These are phyloP conservation scores for Hoplodrina ambigua DNA, from an alignment of 2,888 invertebrate species.

Conservation along the genomic window DNA sequence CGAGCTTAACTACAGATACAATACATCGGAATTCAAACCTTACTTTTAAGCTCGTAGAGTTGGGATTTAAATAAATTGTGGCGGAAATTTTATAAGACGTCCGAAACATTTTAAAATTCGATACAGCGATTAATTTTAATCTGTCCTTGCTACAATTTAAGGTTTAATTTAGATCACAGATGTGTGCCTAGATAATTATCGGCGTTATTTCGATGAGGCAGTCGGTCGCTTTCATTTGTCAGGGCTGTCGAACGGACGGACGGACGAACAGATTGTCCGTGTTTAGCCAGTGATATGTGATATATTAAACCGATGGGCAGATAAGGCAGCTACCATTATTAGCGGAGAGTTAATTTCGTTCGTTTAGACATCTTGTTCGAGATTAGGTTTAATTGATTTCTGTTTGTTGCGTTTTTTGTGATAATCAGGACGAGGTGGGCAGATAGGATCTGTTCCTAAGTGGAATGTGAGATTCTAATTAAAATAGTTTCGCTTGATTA, in stretches of 20 bases:
- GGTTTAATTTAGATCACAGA: slow-evolving; percentile 65
- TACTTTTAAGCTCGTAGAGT: background rate
- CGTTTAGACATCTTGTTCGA: slow-evolving; percentile 67
- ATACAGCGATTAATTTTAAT: slow-evolving; percentile 65
- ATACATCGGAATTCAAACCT: slow-evolving; percentile 32
- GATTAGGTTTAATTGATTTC: slow-evolving; percentile 66
- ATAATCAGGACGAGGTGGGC: slow-evolving; percentile 49
- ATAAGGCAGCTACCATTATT: slow-evolving; percentile 71
- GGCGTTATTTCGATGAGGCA: slow-evolving; percentile 68
- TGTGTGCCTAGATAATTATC: slow-evolving; percentile 75
- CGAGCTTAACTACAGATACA: slow-evolving; percentile 42
- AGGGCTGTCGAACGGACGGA: slow-evolving; percentile 67
- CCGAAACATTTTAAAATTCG: slow-evolving; percentile 57
- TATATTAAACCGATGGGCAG: slow-evolving; percentile 77
- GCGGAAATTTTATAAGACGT: slow-evolving; percentile 27
- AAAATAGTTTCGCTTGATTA: slow-evolving; percentile 44
- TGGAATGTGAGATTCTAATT: slow-evolving; percentile 62
- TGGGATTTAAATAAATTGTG: slow-evolving; percentile 11
- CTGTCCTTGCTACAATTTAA: slow-evolving; percentile 54
- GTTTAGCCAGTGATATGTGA: slow-evolving; percentile 78
- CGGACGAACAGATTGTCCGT: slow-evolving; percentile 72
- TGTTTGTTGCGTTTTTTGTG: slow-evolving; percentile 64
- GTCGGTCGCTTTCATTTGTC: slow-evolving; percentile 77
- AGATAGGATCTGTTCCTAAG: slow-evolving; percentile 47
- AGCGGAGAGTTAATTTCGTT: slow-evolving; percentile 71